Percentiles rank a stretch among this genome's conserved stretches.
phyloP scores from a whole-genome alignment of 2,888 invertebrate genomes.

The Drosophila fungiperda region DNA sequence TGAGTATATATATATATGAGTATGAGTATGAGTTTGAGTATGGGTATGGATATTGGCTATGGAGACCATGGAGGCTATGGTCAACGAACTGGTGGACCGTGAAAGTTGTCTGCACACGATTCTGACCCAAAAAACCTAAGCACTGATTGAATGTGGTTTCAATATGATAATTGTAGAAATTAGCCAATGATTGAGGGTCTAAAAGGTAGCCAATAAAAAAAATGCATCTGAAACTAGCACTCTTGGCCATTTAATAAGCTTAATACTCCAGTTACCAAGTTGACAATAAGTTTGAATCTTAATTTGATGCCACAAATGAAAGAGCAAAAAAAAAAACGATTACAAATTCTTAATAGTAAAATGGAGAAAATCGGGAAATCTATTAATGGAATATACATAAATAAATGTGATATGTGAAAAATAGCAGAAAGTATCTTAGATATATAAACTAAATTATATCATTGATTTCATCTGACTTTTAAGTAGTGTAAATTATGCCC shows the following conservation, averaged over 20 bases:
- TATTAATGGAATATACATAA: neutral
- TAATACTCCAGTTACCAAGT: neutral
- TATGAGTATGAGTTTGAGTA: constrained; percentile 31
- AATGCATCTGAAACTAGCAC: constrained; percentile 18
- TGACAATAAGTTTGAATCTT: neutral
- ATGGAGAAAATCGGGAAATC: neutral
- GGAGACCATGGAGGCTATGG: constrained; percentile 38
- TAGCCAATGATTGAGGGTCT: constrained; percentile 40
- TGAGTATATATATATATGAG: constrained; percentile 27
- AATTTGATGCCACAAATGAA: constrained; percentile 6
- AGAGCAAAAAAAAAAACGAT: neutral
- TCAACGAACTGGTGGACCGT: constrained; percentile 80
- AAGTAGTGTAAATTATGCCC: neutral
- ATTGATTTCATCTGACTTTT: neutral
- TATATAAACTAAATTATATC: neutral
- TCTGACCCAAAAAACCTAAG: constrained; percentile 63
- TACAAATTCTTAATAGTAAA: neutral
- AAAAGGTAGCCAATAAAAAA: neutral
- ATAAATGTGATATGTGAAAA: neutral
- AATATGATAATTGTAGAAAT: constrained; percentile 67
- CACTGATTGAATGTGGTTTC: constrained; percentile 38
- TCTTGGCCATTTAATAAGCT: neutral
- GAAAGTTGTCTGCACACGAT: constrained; percentile 74
- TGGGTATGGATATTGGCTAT: constrained; percentile 47
- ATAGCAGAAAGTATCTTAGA: neutral